Evolutionary conservation across 1,140 invertebrate species (phyloP).

Genomic region (Drosophila tsacasi): DNA sequence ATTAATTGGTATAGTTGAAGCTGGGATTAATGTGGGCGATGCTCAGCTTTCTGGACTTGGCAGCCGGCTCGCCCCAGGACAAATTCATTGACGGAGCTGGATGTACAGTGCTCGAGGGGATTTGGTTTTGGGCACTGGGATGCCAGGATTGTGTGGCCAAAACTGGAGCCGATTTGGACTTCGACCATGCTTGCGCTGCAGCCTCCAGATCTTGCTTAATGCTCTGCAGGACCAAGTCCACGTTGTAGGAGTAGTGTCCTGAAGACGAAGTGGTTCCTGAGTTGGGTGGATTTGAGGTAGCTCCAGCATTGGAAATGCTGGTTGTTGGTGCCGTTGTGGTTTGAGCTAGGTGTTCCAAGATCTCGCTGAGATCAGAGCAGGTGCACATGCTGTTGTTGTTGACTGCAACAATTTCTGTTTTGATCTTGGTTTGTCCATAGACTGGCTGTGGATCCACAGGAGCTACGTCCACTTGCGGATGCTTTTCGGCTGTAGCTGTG

Average conservation of each 20-base stretch:
- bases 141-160: slow-evolving; percentile 37
- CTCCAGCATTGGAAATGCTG: slow-evolving; percentile 6
- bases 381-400: slow-evolving; percentile 39
- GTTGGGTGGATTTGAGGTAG: slow-evolving; percentile 8
- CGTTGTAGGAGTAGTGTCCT: slow-evolving; percentile 70
- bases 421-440: slow-evolving; percentile 24
- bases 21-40: slow-evolving; percentile 62
- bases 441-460: slow-evolving; percentile 10
- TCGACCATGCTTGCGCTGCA: slow-evolving; percentile 75
- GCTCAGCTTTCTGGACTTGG: slow-evolving; percentile 65
- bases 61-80: slow-evolving; percentile 69
- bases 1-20: slow-evolving; percentile 56
- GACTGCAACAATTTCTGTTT: slow-evolving; percentile 6
- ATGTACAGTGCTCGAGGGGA: slow-evolving; percentile 28
- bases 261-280: slow-evolving; percentile 16
- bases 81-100: slow-evolving; percentile 68
- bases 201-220: slow-evolving; percentile 78
- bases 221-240: slow-evolving; percentile 72
- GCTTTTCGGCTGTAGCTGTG: slow-evolving; percentile 36
- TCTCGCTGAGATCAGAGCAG: slow-evolving; percentile 69
- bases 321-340: slow-evolving; percentile 32
- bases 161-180: slow-evolving; percentile 40
- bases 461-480: not conserved
- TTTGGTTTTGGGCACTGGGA: slow-evolving; percentile 10
- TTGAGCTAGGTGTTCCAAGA: slow-evolving; percentile 73